Evolutionary conservation across 2,888 invertebrate species (phyloP).

Genomic region (Hyles lineata): DNA sequence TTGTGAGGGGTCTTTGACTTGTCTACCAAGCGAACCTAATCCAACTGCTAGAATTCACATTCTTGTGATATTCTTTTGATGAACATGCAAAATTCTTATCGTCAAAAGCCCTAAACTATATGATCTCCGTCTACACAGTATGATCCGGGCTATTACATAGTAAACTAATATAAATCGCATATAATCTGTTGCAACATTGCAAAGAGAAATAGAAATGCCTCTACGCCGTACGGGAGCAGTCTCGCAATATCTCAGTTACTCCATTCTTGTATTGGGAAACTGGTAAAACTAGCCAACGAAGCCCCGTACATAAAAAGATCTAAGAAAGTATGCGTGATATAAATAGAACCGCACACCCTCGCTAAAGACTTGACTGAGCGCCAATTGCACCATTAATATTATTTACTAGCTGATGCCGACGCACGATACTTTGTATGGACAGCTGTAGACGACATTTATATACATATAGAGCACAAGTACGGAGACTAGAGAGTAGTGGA

Average conservation of each 20-base stretch:
- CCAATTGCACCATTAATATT: constrained; percentile 13
- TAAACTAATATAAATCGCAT: constrained; percentile 16
- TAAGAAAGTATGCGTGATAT: constrained; percentile 62
- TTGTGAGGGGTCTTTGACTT: too few species aligned
- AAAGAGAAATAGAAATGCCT: constrained; percentile 4
- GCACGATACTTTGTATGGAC: too few species aligned
- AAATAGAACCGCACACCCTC: constrained; percentile 51
- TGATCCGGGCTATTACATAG: too few species aligned
- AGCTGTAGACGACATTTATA: too few species aligned
- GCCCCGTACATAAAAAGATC: constrained; percentile 48
- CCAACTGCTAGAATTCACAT: too few species aligned
- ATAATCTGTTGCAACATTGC: constrained; percentile 32
- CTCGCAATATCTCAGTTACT: constrained; percentile 41
- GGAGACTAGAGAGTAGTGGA: too few species aligned
- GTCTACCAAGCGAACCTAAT: too few species aligned
- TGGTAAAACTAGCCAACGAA: constrained; percentile 53
- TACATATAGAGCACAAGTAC: too few species aligned
- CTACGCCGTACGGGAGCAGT: constrained; percentile 34
- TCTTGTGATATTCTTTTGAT: too few species aligned
- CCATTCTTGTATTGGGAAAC: constrained; percentile 52
- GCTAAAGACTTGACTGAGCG: constrained; percentile 12
- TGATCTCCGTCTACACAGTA: too few species aligned
- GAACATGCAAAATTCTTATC: too few species aligned
- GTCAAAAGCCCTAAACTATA: too few species aligned
- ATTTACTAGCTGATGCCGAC: neutral